A percentile compares a stretch with the other conserved stretches of the same genome.
These are phyloP conservation scores for Oreochromis aureus DNA, from an alignment of 2,113 vertebrate species.

Conservation along the genomic window DNA sequence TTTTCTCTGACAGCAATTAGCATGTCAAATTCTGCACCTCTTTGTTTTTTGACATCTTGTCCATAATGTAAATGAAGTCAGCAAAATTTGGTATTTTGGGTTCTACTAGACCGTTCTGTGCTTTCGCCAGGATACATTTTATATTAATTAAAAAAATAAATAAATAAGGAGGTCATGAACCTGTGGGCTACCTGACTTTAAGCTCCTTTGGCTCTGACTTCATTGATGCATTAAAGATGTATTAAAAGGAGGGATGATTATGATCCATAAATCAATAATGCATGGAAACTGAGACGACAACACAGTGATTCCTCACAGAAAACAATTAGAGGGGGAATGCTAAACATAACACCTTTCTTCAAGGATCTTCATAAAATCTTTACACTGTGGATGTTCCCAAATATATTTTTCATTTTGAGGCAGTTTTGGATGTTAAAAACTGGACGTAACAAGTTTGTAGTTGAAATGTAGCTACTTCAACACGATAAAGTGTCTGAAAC, in stretches of 20 bases:
- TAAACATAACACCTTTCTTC: slow-evolving; percentile 57
- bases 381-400: neutral
- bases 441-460: neutral
- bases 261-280: slow-evolving; percentile 69
- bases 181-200: neutral
- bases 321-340: slow-evolving; percentile 26
- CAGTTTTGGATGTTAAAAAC: neutral
- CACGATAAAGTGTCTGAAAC: neutral
- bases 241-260: slow-evolving; percentile 59
- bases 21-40: neutral
- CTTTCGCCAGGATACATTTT: neutral
- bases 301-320: slow-evolving; percentile 50
- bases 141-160: neutral
- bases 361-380: slow-evolving; percentile 27
- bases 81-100: neutral
- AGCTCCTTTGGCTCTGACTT: slow-evolving; percentile 23
- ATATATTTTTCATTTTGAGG: slow-evolving; percentile 7
- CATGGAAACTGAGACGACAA: slow-evolving; percentile 53
- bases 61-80: neutral
- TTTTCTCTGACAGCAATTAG: neutral
- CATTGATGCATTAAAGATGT: slow-evolving; percentile 57
- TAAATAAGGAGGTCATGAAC: neutral
- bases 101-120: neutral
- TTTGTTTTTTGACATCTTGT: neutral
- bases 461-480: neutral